phyloP scores from a whole-genome alignment of 2,797 vertebrate genomes.

The Peromyscus nudipes region DNA sequence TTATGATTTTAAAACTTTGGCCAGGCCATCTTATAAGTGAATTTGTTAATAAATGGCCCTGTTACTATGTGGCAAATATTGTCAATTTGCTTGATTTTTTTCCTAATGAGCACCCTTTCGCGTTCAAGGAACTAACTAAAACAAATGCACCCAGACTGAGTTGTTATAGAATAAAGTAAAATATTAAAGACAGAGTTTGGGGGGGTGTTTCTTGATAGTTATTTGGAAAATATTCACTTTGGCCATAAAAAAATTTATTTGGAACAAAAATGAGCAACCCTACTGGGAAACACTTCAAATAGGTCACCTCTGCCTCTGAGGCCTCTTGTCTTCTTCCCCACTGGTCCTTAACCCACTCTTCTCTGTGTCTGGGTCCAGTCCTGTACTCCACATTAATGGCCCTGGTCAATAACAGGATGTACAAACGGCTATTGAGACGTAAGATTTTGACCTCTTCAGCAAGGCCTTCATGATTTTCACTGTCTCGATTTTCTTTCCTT shows the following conservation, averaged over 20 bases:
- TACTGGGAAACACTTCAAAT: neutral
- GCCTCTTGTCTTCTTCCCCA: neutral
- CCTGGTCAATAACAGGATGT: neutral
- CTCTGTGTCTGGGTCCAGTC: too few relatives aligned
- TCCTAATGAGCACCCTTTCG: neutral
- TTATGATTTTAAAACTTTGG: constrained; percentile 28
- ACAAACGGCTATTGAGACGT: neutral
- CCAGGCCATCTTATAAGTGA: constrained; percentile 16
- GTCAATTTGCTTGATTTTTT: neutral
- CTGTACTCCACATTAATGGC: neutral
- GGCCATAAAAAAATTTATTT: constrained; percentile 15
- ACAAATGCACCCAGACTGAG: neutral
- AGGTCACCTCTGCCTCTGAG: neutral
- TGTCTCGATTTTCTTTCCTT: neutral
- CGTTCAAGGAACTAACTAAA: neutral
- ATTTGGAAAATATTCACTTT: constrained; percentile 47
- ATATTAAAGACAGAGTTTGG: neutral
- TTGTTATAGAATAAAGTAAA: neutral
- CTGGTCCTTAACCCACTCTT: fast-evolving
- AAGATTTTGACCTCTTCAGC: neutral
- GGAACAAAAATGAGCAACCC: constrained; percentile 12
- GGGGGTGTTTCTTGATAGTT: neutral
- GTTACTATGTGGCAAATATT: neutral
- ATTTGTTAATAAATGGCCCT: constrained; percentile 33
- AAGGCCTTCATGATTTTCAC: neutral